Base-by-base conservation (phyloP, 2,113 vertebrate species). In the Limnothrissa miodon region DNA sequence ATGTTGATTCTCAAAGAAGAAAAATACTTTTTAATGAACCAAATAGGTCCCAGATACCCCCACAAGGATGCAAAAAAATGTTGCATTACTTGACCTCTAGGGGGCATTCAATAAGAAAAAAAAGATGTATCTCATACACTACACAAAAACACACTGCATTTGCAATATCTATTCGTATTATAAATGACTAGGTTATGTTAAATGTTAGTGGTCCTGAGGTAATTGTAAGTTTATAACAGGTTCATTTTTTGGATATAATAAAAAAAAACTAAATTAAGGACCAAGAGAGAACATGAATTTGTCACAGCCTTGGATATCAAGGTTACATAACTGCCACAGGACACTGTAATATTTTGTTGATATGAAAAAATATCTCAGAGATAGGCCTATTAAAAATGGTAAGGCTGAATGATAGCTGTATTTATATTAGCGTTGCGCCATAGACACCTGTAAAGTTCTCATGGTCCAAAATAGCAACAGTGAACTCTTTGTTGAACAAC, bases 381-480 rank as follows among this genome's bases (percentile, higher is more conserved):
- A 59, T 53, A 53, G 48, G 17, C 19, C 48, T 25, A 59, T 59
- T 8, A 25, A 25, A 59, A 25, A 25, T n/a, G 0, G 1, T 62
- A 9, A 11, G 13, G 25, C 13, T 62, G 59, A 62, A n/a, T 29
- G 25, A 29, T n/a, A 29, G 59, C 59, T 62, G n/a, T 25, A n/a
- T 59, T 59, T 59, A 59, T 59, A 6, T 25, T 23, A 59, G 56
- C 13, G 46, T 48, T 48, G 19, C 23, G 5, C 1, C 17, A 56
- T 56, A 56, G 19, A 56, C 53, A 62, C 59, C 59, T 62, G 59
- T 29, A 62, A 62, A 29, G 59, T 62, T 62, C 59, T 62, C 59
- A 62, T 62, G 59, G n/a, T 29, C 59, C 11, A 62, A 62, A 62
- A 62, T 62, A 62, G 59, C 59, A 29, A 9, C 59, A 1, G 59